Base-by-base conservation (phyloP, 2,113 vertebrate species). In the Alligator sinensis region DNA sequence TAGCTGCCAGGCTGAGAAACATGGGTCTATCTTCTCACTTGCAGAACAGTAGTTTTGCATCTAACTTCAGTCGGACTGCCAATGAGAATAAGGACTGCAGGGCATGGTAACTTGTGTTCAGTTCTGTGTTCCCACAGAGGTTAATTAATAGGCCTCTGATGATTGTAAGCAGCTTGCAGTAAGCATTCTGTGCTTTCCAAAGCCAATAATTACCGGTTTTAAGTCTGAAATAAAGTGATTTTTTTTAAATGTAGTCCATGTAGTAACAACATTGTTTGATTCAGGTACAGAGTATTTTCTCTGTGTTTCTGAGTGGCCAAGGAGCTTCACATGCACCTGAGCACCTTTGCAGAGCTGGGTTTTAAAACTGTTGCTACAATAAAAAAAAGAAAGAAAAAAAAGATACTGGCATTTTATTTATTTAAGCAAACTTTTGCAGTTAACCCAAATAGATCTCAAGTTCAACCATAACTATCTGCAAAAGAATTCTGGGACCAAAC, bases 21-120 rank as follows among this genome's bases (percentile, higher is more conserved):
- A 24, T 0, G 0, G 55, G 2, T 72, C 21, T 12, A 3, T 0
- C 0, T 12, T 59, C 91, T 82, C 80, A 62, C 47, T 7, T 75
- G 62, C 10, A 75, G 72, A 47, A 4, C 5, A 80, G 78, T 22
- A 80, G 30, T 4, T 66, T 54, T 80, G 18, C 9, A 24, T 47
- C 58, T 87, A 3, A 72, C 38, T 61, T 58, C 90, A 76, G 8
- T 0, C 0, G 22, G 63, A 90, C 58, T 75, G 6, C 22, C 60
- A 0, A 0, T 1, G 19, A 87, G 85, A 61, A 54, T 18, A 24
- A 79, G 61, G 47, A 30, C n/a, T 3, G 72, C 55, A 82, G 15
- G 1, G 14, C 0, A 76, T 14, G 90, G 66, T 68, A 63, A n/a
- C 24, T 5, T 18, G 7, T 81, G 90, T 90, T 47, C 47, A 54